phyloP scores from a whole-genome alignment of 2,113 vertebrate species.

The Nipponia nippon region DNA sequence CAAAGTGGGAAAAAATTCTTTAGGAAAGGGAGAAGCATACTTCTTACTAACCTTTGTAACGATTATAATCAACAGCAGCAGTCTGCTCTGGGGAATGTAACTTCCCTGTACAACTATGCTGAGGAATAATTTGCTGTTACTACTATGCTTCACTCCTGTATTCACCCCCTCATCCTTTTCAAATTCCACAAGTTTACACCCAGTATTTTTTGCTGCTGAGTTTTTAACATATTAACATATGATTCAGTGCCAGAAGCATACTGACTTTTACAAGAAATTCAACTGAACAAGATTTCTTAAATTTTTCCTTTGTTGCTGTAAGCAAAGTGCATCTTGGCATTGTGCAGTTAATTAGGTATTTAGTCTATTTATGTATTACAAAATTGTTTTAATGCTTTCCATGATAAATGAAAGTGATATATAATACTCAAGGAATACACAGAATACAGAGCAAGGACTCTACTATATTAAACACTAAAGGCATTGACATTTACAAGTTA shows the following conservation, averaged over 20 bases:
- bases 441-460: neutral
- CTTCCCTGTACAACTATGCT: neutral
- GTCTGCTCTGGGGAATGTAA: neutral
- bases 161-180: neutral
- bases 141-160: neutral
- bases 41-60: neutral
- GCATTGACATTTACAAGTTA: neutral
- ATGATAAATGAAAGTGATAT: neutral
- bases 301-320: neutral
- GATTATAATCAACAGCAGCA: neutral
- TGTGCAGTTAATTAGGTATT: neutral
- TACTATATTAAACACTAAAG: neutral
- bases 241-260: neutral
- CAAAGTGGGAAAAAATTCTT: neutral
- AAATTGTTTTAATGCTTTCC: neutral
- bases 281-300: neutral
- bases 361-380: neutral
- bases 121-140: neutral
- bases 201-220: neutral
- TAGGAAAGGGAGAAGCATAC: neutral
- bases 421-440: neutral
- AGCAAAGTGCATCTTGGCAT: neutral
- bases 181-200: neutral
- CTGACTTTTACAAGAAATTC: neutral
- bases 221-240: neutral